These are phyloP conservation scores for Epizoanthus fatuus DNA, from an alignment of 92 coral and sea anemone species.

Conservation along the genomic window DNA sequence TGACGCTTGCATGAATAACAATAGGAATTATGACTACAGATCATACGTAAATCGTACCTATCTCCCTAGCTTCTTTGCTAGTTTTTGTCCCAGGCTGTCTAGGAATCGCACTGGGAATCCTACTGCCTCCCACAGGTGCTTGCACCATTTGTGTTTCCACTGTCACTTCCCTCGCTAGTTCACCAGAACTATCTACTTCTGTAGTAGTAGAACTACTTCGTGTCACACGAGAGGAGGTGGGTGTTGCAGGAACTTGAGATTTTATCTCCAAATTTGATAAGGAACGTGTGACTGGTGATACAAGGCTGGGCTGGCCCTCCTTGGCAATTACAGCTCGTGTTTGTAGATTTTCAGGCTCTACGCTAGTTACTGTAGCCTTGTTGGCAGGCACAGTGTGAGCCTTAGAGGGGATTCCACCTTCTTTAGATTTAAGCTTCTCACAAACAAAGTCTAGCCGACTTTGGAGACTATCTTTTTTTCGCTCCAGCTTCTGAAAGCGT, in stretches of 20 bases:
- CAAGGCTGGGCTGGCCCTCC: conserved; percentile 17
- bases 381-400: neutral
- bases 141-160: neutral
- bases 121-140: neutral
- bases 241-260: conserved; percentile 10
- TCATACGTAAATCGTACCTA: neutral
- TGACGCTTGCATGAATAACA: too few relatives aligned
- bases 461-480: conserved; percentile 52
- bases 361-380: neutral
- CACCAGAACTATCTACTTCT: neutral
- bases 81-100: neutral
- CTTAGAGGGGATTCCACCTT: neutral
- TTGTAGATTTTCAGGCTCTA: neutral
- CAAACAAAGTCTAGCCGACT: conserved; percentile 42
- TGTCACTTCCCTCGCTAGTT: neutral
- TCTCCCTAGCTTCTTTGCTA: neutral
- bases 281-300: conserved; percentile 68
- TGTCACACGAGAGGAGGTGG: conserved; percentile 21
- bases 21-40: too few relatives aligned
- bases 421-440: conserved; percentile 44
- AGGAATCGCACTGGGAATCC: conserved; percentile 1
- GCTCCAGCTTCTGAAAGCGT: conserved; percentile 53
- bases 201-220: neutral
- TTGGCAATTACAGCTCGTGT: conserved; percentile 3
- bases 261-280: conserved; percentile 74